A percentile compares a stretch with the other conserved stretches of the same genome.
Evolutionary conservation across 2,888 invertebrate genomes (phyloP).

Genomic region (Scaptomyza caliginosa): DNA sequence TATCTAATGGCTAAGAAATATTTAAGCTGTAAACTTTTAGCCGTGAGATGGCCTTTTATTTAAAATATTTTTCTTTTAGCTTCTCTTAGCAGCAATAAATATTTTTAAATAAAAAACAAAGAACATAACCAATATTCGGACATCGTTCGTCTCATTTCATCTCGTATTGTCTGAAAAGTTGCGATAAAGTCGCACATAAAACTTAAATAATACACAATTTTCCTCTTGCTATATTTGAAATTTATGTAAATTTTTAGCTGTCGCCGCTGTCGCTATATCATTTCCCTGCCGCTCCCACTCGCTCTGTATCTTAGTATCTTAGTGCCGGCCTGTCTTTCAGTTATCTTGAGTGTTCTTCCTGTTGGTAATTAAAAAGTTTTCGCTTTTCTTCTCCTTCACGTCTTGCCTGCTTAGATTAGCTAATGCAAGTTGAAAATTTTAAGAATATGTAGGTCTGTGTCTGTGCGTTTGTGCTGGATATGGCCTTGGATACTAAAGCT

Average conservation of each 20-base stretch:
- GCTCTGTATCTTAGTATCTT: neutral
- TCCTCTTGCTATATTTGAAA: slow-evolving; percentile 69
- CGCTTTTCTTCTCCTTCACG: slow-evolving; percentile 31
- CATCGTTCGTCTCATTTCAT: neutral
- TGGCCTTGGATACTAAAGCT: slow-evolving; percentile 47
- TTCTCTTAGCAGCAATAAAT: slow-evolving; percentile 73
- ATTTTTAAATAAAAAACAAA: slow-evolving; percentile 53
- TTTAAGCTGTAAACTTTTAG: slow-evolving; percentile 72
- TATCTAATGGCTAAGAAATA: slow-evolving; percentile 78
- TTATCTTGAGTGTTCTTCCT: slow-evolving; percentile 72
- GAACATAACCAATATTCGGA: slow-evolving; percentile 27
- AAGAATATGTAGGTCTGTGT: slow-evolving; percentile 12
- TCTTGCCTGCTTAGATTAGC: slow-evolving; percentile 60
- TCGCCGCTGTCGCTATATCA: neutral
- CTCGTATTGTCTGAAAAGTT: slow-evolving; percentile 1
- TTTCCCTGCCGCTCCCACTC: neutral
- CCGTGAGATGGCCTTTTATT: slow-evolving; percentile 68
- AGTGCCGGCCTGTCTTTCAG: slow-evolving; percentile 14
- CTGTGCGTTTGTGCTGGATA: slow-evolving; percentile 17
- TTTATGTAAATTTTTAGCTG: slow-evolving; percentile 65
- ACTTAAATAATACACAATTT: slow-evolving; percentile 47
- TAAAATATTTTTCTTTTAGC: slow-evolving; percentile 40
- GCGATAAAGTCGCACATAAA: slow-evolving; percentile 53
- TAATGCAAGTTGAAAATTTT: slow-evolving; percentile 58
- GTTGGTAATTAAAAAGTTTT: slow-evolving; percentile 77